Conservation (phyloP, 2,888 invertebrate genomes). For the Calameuta pallipes region DNA sequence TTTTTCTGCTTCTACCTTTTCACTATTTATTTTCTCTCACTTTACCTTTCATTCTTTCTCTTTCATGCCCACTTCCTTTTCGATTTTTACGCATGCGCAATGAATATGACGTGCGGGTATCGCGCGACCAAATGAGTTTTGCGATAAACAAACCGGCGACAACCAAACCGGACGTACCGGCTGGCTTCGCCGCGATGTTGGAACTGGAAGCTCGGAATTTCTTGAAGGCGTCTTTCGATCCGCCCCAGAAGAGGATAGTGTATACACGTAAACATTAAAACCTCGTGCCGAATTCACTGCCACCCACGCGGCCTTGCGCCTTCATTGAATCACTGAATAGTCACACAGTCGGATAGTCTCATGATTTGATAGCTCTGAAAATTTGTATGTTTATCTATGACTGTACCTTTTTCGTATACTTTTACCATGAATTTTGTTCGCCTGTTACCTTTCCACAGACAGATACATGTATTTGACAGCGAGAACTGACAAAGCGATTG, state of each 20-base stretch:
- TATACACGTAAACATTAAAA: conserved; percentile 5
- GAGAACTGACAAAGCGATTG: not conserved
- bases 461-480: not conserved
- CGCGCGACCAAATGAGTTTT: not conserved
- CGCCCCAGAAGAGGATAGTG: not conserved
- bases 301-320: not conserved
- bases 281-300: not conserved
- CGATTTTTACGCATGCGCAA: not conserved
- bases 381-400: not conserved
- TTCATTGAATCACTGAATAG: not conserved
- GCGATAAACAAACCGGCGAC: not conserved
- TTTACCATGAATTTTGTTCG: not conserved
- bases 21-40: not conserved
- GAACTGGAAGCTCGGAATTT: not conserved
- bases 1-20: not conserved
- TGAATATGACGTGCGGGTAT: not conserved
- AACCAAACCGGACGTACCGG: not conserved
- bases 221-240: not conserved
- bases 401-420: not conserved
- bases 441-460: not conserved
- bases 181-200: conserved; percentile 1
- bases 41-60: not conserved
- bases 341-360: not conserved
- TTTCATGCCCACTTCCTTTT: not conserved
- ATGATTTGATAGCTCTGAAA: not conserved